A percentile compares a stretch with the other conserved stretches of the same genome.
Evolutionary conservation across 2,888 invertebrate genomes (phyloP).

Genomic region (Pyrochroa serraticornis): DNA sequence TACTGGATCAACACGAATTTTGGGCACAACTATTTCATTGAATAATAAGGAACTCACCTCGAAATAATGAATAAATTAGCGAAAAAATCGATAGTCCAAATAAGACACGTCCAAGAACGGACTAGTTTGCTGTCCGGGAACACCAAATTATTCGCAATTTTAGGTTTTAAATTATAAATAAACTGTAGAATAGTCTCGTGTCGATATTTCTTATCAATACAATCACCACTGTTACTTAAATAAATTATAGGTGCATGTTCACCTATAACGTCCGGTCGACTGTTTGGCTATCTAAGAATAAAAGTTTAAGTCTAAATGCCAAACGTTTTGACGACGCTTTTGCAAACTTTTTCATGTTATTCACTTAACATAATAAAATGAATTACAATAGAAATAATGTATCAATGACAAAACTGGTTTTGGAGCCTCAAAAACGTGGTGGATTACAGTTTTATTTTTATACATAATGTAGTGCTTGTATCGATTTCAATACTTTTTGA

Average conservation of each 20-base stretch:
- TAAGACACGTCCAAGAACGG: conserved; percentile 3
- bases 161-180: conserved; percentile 33
- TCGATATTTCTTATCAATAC: conserved; percentile 32
- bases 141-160: conserved; percentile 6
- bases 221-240: conserved; percentile 35
- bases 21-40: conserved; percentile 32
- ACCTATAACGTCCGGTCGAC: conserved; percentile 31
- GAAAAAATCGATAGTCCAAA: conserved; percentile 35
- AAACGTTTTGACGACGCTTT: conserved; percentile 2
- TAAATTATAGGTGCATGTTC: conserved; percentile 38
- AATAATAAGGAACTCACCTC: conserved; percentile 37
- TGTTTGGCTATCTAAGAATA: conserved; percentile 32
- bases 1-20: conserved; percentile 20
- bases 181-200: conserved; percentile 25
- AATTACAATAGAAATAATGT: no score
- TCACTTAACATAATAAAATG: not conserved
- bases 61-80: conserved; percentile 43
- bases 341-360: not conserved
- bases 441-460: no score
- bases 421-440: no score
- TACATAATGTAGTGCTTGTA: conserved; percentile 8
- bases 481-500: conserved; percentile 9
- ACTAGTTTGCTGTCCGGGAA: not conserved
- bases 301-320: conserved; percentile 32
- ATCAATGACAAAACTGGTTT: no score